phyloP scores from a whole-genome alignment of 2,888 invertebrate genomes.

The Platycheirus albimanus region DNA sequence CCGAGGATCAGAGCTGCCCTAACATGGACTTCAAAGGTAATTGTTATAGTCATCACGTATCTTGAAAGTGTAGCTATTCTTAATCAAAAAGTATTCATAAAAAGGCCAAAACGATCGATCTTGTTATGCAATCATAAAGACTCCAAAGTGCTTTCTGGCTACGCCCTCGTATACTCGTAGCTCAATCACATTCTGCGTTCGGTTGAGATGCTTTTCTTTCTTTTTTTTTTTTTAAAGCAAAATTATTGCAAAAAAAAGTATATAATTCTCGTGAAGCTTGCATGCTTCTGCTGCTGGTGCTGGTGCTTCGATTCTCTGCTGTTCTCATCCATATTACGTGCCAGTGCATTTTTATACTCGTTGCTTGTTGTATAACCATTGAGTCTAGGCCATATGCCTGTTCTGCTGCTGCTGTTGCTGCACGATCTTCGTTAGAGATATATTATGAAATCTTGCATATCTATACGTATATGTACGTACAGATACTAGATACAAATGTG shows the following conservation, averaged over 20 bases:
- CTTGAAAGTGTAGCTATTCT: no score
- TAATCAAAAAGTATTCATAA: no score
- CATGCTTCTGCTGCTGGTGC: slow-evolving; percentile 32
- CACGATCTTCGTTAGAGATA: slow-evolving; percentile 60
- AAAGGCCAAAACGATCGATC: slow-evolving; percentile 1
- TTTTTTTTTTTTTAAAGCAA: slow-evolving; percentile 29
- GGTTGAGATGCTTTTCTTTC: slow-evolving; percentile 35
- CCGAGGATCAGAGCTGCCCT: no score
- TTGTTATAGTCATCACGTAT: no score
- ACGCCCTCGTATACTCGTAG: slow-evolving; percentile 47
- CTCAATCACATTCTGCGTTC: slow-evolving; percentile 26
- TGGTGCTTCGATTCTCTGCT: slow-evolving; percentile 31
- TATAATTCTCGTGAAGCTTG: slow-evolving; percentile 52
- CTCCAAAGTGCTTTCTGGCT: background rate
- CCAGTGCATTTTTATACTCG: slow-evolving; percentile 54
- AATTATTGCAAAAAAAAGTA: slow-evolving; percentile 33
- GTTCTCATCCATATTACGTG: slow-evolving; percentile 53
- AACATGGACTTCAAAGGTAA: no score
- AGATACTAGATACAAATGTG: slow-evolving; percentile 22
- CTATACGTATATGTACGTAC: background rate
- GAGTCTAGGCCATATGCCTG: slow-evolving; percentile 72
- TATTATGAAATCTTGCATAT: slow-evolving; percentile 64
- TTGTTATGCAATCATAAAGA: background rate
- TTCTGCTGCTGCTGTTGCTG: slow-evolving; percentile 40
- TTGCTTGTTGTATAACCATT: slow-evolving; percentile 59